Evolutionary conservation across 2,888 invertebrate genomes (phyloP).

Genomic region (Stegophylla sp.): DNA sequence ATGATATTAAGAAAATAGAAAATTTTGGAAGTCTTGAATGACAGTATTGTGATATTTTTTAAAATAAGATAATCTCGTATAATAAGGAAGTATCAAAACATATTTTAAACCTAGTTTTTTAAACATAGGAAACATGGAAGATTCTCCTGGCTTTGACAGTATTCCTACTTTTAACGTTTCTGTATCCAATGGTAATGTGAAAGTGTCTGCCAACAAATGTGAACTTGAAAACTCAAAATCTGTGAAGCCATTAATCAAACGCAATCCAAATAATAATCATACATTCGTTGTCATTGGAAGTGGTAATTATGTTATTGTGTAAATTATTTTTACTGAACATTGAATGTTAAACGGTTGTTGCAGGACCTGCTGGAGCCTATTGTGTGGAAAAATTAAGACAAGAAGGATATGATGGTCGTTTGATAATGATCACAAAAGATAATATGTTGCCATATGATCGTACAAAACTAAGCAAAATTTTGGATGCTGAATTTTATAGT

Average conservation of each 20-base stretch:
- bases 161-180: slow-evolving; percentile 86
- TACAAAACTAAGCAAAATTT: too few relatives aligned
- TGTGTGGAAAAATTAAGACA: slow-evolving; percentile 92
- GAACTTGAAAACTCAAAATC: slow-evolving; percentile 71
- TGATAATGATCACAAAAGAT: too few relatives aligned
- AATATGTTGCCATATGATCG: too few relatives aligned
- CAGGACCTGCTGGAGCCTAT: slow-evolving; percentile 80
- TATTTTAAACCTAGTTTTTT: background rate
- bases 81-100: too few relatives aligned
- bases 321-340: background rate
- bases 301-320: slow-evolving; percentile 65
- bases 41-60: too few relatives aligned
- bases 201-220: slow-evolving; percentile 72
- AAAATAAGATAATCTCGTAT: too few relatives aligned
- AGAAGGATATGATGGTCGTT: too few relatives aligned
- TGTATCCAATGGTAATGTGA: slow-evolving; percentile 74
- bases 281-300: slow-evolving; percentile 83
- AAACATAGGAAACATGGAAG: slow-evolving; percentile 90
- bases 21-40: too few relatives aligned
- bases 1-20: too few relatives aligned
- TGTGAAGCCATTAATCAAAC: slow-evolving; percentile 71
- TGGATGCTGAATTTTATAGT: too few relatives aligned
- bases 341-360: background rate
- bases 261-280: slow-evolving; percentile 66
- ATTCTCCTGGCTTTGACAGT: slow-evolving; percentile 93